These are phyloP conservation scores for Orchestes rusci DNA, from an alignment of 2,888 invertebrate genomes.

Conservation along the genomic window DNA sequence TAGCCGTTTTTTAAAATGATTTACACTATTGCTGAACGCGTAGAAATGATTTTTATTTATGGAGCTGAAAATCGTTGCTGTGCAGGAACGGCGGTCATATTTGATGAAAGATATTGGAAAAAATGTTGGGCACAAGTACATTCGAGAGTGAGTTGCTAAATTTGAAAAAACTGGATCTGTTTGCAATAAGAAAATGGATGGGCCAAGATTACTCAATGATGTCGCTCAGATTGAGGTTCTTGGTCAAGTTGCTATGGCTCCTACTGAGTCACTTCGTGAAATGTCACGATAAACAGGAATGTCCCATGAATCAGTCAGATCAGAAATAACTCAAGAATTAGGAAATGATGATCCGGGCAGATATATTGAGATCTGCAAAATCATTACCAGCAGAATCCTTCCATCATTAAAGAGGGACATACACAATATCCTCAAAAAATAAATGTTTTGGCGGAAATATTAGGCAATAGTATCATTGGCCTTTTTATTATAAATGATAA, in stretches of 20 bases:
- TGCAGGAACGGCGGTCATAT: no score
- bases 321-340: slow-evolving; percentile 3
- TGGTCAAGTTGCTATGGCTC: no score
- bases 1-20: no score
- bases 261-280: not conserved
- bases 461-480: slow-evolving; percentile 10
- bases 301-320: not conserved
- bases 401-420: not conserved
- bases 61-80: no score
- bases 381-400: not conserved
- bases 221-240: no score
- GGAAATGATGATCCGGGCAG: slow-evolving; percentile 2
- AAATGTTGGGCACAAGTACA: not conserved
- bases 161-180: not conserved
- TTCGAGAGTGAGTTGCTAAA: not conserved
- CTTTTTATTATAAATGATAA: slow-evolving; percentile 10
- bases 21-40: no score
- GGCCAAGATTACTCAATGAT: no score
- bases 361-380: slow-evolving; percentile 1
- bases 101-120: not conserved
- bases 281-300: not conserved
- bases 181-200: no score
- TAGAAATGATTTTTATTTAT: no score
- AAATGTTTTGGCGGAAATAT: slow-evolving; percentile 5
- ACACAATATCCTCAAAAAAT: slow-evolving; percentile 1